Conservation (phyloP, 2,113 vertebrate genomes). For the Aphelocoma coerulescens region DNA sequence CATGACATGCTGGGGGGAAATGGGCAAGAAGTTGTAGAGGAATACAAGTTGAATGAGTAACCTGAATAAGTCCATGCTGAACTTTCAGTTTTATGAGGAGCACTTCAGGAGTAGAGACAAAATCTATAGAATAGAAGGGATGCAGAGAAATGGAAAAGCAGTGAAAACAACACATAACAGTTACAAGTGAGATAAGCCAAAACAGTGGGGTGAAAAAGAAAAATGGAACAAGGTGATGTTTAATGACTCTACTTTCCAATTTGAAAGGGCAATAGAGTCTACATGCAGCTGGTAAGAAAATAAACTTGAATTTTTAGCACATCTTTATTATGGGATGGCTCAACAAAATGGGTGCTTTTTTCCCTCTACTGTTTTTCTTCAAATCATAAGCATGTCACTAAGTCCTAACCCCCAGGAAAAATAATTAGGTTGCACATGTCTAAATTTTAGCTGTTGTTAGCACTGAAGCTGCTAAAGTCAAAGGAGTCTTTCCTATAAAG, state of each 20-base stretch:
- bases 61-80: background rate
- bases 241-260: background rate
- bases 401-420: background rate
- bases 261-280: background rate
- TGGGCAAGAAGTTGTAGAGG: background rate
- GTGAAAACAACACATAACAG: background rate
- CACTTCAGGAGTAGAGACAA: background rate
- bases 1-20: background rate
- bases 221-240: background rate
- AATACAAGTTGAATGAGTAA: background rate
- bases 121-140: background rate
- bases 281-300: background rate
- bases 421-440: background rate
- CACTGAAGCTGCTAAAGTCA: background rate
- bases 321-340: background rate
- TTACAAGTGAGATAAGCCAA: background rate
- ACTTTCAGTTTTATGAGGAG: background rate
- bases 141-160: background rate
- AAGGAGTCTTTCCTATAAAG: background rate
- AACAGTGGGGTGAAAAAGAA: background rate
- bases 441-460: background rate
- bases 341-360: accelerated
- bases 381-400: background rate
- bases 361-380: background rate
- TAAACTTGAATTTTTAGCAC: background rate